Evolutionary conservation across 2,888 invertebrate genomes (phyloP).

Genomic region (Hyposoter dolosus): DNA sequence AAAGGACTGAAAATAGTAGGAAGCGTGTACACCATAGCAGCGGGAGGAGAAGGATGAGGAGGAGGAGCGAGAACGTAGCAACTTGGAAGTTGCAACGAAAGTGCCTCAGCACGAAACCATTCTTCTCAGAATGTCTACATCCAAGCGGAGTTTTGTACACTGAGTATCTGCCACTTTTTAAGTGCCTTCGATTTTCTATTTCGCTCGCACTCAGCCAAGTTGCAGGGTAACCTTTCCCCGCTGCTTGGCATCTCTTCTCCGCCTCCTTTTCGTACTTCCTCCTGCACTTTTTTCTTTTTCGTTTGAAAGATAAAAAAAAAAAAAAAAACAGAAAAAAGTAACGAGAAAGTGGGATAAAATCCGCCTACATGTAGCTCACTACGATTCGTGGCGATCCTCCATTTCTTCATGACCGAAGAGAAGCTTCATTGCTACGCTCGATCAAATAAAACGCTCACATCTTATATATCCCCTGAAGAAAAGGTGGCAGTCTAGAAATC

Average conservation of each 20-base stretch:
- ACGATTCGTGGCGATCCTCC: conserved; percentile 35
- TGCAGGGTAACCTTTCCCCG: conserved; percentile 41
- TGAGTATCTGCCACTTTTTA: conserved; percentile 75
- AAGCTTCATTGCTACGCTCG: conserved; percentile 43
- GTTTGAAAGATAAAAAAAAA: conserved; percentile 7
- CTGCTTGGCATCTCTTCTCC: conserved; percentile 21
- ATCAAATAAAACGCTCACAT: conserved; percentile 61
- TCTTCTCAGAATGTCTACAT: conserved; percentile 76
- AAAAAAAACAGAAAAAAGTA: neutral
- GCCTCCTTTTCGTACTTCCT: neutral
- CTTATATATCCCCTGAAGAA: conserved; percentile 41
- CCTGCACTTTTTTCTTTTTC: conserved; percentile 2
- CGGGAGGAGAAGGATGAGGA: conserved; percentile 23
- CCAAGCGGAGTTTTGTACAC: conserved; percentile 74
- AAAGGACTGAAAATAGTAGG: conserved; percentile 15
- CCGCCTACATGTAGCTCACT: conserved; percentile 24
- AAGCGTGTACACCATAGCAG: conserved; percentile 13
- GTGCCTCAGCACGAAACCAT: conserved; percentile 76
- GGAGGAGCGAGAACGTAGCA: conserved; percentile 48
- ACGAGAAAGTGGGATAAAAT: conserved; percentile 44
- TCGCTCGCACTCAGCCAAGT: conserved; percentile 40
- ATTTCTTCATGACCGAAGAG: conserved; percentile 11
- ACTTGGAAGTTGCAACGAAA: conserved; percentile 72
- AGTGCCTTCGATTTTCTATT: conserved; percentile 74
- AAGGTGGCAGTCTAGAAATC: conserved; percentile 27